Base-by-base conservation (phyloP, 2,113 vertebrate genomes). In the Dascyllus trimaculatus region DNA sequence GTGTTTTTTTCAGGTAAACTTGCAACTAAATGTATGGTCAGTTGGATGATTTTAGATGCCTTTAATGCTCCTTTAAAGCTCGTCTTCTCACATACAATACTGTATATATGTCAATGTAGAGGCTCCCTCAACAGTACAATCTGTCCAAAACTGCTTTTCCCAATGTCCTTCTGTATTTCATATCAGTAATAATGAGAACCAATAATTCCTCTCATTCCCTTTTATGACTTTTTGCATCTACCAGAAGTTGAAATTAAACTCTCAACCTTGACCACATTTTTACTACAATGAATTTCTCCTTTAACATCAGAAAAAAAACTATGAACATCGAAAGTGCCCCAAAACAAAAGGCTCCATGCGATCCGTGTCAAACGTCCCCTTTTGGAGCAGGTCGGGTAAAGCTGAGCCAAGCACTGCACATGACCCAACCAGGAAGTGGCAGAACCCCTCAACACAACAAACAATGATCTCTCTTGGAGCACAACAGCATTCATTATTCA, bases 401-500 rank as follows among this genome's bases (percentile, higher is more conserved):
- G 57, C 80, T 11, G 89, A 88, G 80, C 87, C 91, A 76, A 85
- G 82, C 85, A 69, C 87, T 24, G 76, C 69, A 61, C 71, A 78
- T 88, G 79, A 88, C 84, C 57, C 60, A 26, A 85, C 67, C 79
- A 81, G 91, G 84, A 92, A 87, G 84, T 75, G 56, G 15, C 78
- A 0, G 80, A 81, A 78, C 26, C 65, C 58, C 58, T 56, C 71
- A 43, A 71, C 75, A 78, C 82, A 86, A 73, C 85, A 75, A 89
- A 89, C 90, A 92, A 87, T 87, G 85, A 82, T 74, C 74, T 64
- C 71, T 75, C 35, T 86, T 62, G 25, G 59, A 51, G 57, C 57
- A 92, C 86, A 91, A 91, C 53, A 46, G 66, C 51, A 1, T 61
- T 59, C 83, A 71, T 89, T 92, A 82, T 92, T 80, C 86, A n/a